Conservation (phyloP, 2,888 invertebrate genomes). For the Embidobia sp. region DNA sequence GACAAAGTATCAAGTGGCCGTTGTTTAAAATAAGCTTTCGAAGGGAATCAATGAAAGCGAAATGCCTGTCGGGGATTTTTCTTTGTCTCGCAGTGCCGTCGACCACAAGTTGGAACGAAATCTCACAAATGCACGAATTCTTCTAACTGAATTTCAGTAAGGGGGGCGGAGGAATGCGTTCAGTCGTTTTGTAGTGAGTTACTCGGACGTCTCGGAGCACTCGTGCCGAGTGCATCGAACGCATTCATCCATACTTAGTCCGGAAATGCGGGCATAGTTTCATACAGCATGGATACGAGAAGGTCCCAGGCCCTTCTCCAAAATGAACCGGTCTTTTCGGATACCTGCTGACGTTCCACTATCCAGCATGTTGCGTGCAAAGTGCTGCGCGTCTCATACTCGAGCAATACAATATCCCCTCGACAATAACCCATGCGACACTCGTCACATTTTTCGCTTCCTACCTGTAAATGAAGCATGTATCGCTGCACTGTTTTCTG, state of each 20-base stretch:
- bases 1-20: too few relatives aligned
- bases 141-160: constrained; percentile 7
- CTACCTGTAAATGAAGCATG: too few relatives aligned
- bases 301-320: constrained; percentile 38
- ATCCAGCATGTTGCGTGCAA: constrained; percentile 42
- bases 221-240: constrained; percentile 59
- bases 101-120: background rate
- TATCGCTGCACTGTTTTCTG: too few relatives aligned
- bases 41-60: too few relatives aligned
- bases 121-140: constrained; percentile 9
- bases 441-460: constrained; percentile 34
- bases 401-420: constrained; percentile 40
- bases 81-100: too few relatives aligned
- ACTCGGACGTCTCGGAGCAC: too few relatives aligned
- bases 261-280: constrained; percentile 65
- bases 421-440: constrained; percentile 29
- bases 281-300: constrained; percentile 35
- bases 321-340: constrained; percentile 63
- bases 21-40: too few relatives aligned
- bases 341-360: constrained; percentile 61
- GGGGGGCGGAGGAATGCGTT: constrained; percentile 16
- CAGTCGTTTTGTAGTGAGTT: constrained; percentile 44
- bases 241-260: constrained; percentile 61
- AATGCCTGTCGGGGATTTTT: too few relatives aligned
- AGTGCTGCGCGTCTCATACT: constrained; percentile 39